Evolutionary conservation across 2,888 invertebrate species (phyloP).

Genomic region (Cephonodes hylas): DNA sequence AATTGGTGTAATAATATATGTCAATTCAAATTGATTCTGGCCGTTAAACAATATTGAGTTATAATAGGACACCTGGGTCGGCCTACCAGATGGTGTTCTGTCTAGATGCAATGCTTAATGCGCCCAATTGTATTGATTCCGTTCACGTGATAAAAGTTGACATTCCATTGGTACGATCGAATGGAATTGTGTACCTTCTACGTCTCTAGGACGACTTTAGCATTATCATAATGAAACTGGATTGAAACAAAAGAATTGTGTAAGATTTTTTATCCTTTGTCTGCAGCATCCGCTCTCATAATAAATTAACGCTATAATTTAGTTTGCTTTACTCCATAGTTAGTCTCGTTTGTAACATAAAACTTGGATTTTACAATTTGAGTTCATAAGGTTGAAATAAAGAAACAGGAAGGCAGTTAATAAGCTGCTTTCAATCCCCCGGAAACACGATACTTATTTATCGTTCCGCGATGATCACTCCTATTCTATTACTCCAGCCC

Average conservation of each 20-base stretch:
- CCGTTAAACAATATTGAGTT: not conserved
- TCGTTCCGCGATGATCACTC: too few species aligned
- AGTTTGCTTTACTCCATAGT: not conserved
- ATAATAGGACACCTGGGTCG: not conserved
- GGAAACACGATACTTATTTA: too few species aligned
- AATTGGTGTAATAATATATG: slow-evolving; percentile 12
- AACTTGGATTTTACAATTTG: too few species aligned
- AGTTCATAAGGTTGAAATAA: not conserved
- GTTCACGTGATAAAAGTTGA: slow-evolving; percentile 12
- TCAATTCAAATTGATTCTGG: slow-evolving; percentile 23
- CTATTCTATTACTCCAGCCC: too few species aligned
- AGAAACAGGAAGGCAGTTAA: too few species aligned
- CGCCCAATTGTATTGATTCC: slow-evolving; percentile 5
- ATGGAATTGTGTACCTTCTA: not conserved
- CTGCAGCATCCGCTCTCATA: not conserved
- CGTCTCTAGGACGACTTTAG: not conserved
- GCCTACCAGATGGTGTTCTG: not conserved
- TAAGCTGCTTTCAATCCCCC: too few species aligned
- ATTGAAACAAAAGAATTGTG: not conserved
- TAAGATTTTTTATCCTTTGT: not conserved
- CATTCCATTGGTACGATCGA: not conserved
- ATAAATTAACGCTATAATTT: not conserved
- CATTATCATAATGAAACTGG: not conserved
- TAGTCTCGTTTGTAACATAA: not conserved
- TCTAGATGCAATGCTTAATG: not conserved